A percentile compares a stretch with the other conserved stretches of the same genome.
Evolutionary conservation across 2,888 invertebrate genomes (phyloP).

Genomic region (Ophion ellenae): DNA sequence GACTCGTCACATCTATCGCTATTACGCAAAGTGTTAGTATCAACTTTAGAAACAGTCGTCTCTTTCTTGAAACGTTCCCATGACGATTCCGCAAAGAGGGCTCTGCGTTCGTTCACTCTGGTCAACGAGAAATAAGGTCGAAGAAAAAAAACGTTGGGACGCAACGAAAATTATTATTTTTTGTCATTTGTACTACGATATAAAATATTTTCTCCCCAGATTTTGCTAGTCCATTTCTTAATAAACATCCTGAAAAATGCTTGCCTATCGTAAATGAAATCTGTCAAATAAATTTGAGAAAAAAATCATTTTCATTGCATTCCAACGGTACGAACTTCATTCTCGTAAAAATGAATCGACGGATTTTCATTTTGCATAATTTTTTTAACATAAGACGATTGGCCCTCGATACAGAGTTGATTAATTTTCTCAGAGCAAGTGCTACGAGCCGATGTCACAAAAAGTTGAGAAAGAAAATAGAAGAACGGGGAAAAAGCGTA

Average conservation of each 20-base stretch:
- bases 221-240: too few relatives aligned
- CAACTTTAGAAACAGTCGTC: constrained; percentile 36
- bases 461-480: background rate
- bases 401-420: background rate
- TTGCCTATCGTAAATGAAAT: background rate
- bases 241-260: too few relatives aligned
- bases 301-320: background rate
- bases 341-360: background rate
- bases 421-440: background rate
- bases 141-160: background rate
- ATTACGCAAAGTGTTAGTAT: constrained; percentile 40
- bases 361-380: constrained; percentile 2
- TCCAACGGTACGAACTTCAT: background rate
- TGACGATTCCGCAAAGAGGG: constrained; percentile 8
- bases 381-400: constrained; percentile 1
- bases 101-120: background rate
- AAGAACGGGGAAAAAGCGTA: constrained; percentile 26
- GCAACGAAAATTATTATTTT: too few relatives aligned
- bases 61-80: constrained; percentile 64
- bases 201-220: too few relatives aligned
- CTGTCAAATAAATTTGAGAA: background rate
- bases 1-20: constrained; percentile 44
- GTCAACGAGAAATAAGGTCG: constrained; percentile 26
- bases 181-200: too few relatives aligned
- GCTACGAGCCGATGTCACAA: background rate